Conservation (phyloP, 2,113 vertebrate species). For the Butastur rufipennis region DNA sequence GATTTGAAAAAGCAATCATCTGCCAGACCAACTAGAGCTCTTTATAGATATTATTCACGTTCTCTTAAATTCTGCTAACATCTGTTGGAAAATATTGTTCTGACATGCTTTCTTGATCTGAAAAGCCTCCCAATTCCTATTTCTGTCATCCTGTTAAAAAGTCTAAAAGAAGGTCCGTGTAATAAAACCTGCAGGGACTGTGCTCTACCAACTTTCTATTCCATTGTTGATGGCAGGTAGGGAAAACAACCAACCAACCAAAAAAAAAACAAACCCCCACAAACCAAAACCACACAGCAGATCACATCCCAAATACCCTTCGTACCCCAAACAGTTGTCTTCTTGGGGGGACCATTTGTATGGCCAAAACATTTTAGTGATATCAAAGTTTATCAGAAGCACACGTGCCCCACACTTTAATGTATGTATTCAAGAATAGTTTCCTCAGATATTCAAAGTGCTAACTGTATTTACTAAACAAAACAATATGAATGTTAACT, state of each 20-base stretch:
- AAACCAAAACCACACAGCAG: background rate
- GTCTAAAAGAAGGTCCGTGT: background rate
- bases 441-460: background rate
- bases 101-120: background rate
- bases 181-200: background rate
- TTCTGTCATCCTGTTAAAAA: background rate
- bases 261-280: background rate
- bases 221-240: background rate
- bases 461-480: background rate
- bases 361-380: background rate
- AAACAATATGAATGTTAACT: background rate
- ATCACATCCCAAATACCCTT: background rate
- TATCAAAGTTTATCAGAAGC: background rate
- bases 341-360: background rate
- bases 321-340: background rate
- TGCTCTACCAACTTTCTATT: background rate
- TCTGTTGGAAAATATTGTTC: background rate
- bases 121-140: background rate
- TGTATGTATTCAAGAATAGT: background rate
- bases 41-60: background rate
- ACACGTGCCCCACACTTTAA: background rate
- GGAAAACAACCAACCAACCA: background rate
- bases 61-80: background rate
- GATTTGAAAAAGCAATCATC: background rate
- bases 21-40: background rate